A percentile compares a stretch with the other conserved stretches of the same genome.
Conservation (phyloP, 2,113 vertebrate genomes). For the Sardina pilchardus region DNA sequence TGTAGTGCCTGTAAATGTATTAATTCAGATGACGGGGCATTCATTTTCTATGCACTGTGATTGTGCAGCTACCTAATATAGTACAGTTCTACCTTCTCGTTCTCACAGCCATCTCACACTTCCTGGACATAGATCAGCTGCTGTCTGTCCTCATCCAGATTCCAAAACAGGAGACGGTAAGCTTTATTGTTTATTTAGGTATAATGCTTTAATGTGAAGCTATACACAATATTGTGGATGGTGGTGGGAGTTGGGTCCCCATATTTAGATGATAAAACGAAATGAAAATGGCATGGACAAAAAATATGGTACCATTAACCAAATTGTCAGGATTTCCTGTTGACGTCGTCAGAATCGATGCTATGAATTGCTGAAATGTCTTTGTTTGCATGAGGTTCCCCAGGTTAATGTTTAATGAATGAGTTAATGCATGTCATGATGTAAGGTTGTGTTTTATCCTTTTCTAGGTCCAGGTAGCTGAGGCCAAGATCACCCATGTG, state of each 20-base stretch:
- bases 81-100: constrained; percentile 55
- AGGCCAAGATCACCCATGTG: constrained; percentile 93
- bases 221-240: no score
- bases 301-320: no score
- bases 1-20: background rate
- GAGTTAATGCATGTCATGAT: background rate
- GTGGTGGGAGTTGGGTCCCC: no score
- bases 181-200: background rate
- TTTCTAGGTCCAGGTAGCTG: constrained; percentile 84
- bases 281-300: no score
- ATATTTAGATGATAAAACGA: no score
- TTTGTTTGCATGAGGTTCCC: background rate
- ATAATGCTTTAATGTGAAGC: no score
- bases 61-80: background rate
- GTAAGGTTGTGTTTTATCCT: background rate
- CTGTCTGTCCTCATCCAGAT: constrained; percentile 93
- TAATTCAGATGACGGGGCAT: no score
- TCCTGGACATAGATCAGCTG: constrained; percentile 93
- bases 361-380: background rate
- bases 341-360: no score
- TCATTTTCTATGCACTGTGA: background rate
- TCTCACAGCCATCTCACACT: constrained; percentile 85
- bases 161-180: constrained; percentile 94
- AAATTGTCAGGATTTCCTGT: no score
- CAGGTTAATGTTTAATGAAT: background rate